Evolutionary conservation across 1,140 invertebrate species (phyloP).

Genomic region (Drosophila miranda): DNA sequence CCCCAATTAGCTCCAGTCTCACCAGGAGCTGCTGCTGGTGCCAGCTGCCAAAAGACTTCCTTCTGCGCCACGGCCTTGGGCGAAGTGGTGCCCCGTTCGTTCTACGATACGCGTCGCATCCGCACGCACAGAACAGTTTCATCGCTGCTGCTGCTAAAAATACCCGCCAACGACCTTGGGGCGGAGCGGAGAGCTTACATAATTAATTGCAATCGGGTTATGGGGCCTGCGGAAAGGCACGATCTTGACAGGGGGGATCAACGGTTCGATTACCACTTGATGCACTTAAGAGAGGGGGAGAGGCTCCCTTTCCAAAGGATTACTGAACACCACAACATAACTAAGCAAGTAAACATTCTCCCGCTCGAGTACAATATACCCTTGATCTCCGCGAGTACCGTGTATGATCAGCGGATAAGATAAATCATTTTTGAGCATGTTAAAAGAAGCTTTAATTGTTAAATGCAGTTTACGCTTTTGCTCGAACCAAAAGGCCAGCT

Average conservation of each 20-base stretch:
- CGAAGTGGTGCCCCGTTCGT: neutral
- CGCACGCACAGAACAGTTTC: conserved; percentile 71
- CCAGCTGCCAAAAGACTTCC: conserved; percentile 51
- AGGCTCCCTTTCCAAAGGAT: conserved; percentile 3
- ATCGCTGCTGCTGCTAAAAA: conserved; percentile 63
- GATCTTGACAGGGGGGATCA: conserved; percentile 43
- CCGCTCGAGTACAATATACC: conserved; percentile 7
- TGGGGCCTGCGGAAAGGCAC: conserved; percentile 49
- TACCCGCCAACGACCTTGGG: conserved; percentile 55
- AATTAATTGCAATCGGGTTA: conserved; percentile 68
- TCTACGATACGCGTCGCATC: conserved; percentile 25
- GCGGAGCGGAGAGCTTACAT: conserved; percentile 65
- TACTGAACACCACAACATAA: neutral
- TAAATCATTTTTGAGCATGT: conserved; percentile 43
- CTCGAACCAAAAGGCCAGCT: conserved; percentile 62
- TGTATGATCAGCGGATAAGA: conserved; percentile 22
- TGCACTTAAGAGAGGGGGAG: no score
- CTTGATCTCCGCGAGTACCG: no score
- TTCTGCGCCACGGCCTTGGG: conserved; percentile 66
- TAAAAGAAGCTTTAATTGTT: conserved; percentile 45
- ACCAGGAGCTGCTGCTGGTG: conserved; percentile 17
- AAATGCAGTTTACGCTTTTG: conserved; percentile 39
- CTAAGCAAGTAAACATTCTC: neutral
- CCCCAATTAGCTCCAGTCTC: conserved; percentile 48
- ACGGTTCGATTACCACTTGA: conserved; percentile 9